Evolutionary conservation across 2,113 vertebrate genomes (phyloP), one percentile per base, ranked within the genome.

Genomic region (Narcine bancroftii): DNA sequence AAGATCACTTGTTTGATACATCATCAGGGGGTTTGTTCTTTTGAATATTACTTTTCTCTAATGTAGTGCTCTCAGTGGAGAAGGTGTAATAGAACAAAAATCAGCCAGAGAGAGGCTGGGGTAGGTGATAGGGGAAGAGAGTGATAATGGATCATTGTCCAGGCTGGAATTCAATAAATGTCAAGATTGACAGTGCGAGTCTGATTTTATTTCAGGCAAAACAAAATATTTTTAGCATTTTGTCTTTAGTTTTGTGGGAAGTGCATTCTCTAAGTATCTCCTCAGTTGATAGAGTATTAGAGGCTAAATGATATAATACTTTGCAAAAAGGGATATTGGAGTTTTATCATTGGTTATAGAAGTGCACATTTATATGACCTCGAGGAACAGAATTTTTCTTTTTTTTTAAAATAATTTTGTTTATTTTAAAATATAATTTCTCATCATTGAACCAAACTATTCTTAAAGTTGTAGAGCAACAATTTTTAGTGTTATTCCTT

Each of bases 381-480:
- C 42, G 42, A 69, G 65, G 39, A 24, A 26, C 36, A 91, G 36
- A 89, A 36, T 3, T n/a, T 36, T 63, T 36, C 21, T 42, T 91
- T n/a, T 66, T 66, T 26, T 60, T 39, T 39, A 26, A 47, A n/a
- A 9, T 2, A 36, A 66, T 69, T 39, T 33, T 36, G 29, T 91
- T 69, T 66, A 69, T 47, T 69, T 91, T 5, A 45, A 69, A 39
- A 26, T 91, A 42, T 45, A 45, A 91, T 91, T 91, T 91, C 65
- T 69, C 65, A 42, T 91, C 39, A 42, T 91, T 47, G 89, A 39
- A 69, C 65, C 89, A 91, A 69, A 66, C 24, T 83, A 53, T 87
- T 87, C 53, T 60, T 36, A 53, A 39, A 29, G 65, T 91, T 91
- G 39, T 91, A 42, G 65, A 69, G 39, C 42, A 91, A 89, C 85